Evolutionary conservation across 2,888 invertebrate species (phyloP).

Genomic region (Lingula anatina): DNA sequence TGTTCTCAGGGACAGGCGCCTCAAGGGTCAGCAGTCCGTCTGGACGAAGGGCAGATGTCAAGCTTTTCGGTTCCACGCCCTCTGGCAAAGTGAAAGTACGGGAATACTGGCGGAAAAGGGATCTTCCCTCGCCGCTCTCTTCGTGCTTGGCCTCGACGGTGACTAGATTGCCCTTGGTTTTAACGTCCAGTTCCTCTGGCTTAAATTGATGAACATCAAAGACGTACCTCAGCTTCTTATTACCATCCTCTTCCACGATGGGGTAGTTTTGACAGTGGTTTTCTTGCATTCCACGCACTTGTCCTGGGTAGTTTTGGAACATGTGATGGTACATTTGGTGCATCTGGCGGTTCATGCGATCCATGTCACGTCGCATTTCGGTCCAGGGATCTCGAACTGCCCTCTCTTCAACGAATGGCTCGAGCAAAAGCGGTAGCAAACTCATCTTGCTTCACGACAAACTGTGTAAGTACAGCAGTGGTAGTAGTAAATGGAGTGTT

Average conservation of each 20-base stretch:
- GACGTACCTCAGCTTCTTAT: slow-evolving; percentile 79
- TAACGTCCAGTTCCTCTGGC: slow-evolving; percentile 93
- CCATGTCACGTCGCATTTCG: no score
- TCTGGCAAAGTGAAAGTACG: slow-evolving; percentile 94
- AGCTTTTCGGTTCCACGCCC: slow-evolving; percentile 92
- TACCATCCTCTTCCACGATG: slow-evolving; percentile 62
- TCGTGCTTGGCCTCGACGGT: slow-evolving; percentile 93
- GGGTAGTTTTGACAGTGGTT: slow-evolving; percentile 34
- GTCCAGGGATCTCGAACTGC: no score
- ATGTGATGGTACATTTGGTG: no score
- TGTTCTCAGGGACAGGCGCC: slow-evolving; percentile 89
- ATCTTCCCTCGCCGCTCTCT: slow-evolving; percentile 93
- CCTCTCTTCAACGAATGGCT: no score
- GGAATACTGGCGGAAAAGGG: slow-evolving; percentile 96
- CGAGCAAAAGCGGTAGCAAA: no score
- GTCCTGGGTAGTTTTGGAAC: no score
- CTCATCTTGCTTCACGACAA: no score
- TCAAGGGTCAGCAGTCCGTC: slow-evolving; percentile 96
- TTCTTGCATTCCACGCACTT: no score
- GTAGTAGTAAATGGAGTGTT: no score
- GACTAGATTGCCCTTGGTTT: slow-evolving; percentile 95
- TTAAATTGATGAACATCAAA: slow-evolving; percentile 97
- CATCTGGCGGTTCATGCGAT: no score
- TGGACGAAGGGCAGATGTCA: slow-evolving; percentile 91
- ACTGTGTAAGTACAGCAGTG: no score